phyloP scores from a whole-genome alignment of 2,888 invertebrate genomes.

The Apamea sordens region DNA sequence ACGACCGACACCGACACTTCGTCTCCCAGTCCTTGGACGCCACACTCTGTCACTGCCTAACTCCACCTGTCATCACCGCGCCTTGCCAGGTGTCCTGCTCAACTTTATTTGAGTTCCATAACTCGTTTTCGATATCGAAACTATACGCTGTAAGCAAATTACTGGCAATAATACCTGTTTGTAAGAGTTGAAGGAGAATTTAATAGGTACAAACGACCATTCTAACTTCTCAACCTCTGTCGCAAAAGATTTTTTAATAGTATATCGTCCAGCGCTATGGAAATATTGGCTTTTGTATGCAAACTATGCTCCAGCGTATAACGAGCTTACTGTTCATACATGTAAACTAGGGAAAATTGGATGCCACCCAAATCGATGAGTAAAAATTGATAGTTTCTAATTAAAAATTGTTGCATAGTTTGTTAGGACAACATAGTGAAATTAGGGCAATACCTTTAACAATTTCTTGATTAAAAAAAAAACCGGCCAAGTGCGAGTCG shows the following conservation, averaged over 20 bases:
- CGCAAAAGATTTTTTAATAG: constrained; percentile 49
- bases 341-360: constrained; percentile 68
- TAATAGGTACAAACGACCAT: constrained; percentile 32
- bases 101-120: not conserved
- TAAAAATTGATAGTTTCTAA: constrained; percentile 22
- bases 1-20: too few species aligned
- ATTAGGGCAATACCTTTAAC: not conserved
- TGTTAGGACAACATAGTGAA: not conserved
- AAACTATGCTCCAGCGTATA: constrained; percentile 37
- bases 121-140: not conserved
- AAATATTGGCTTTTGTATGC: constrained; percentile 52
- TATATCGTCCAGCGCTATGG: not conserved
- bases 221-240: constrained; percentile 60
- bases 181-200: constrained; percentile 64
- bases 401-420: constrained; percentile 32
- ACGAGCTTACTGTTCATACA: constrained; percentile 66
- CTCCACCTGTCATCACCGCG: not conserved
- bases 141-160: constrained; percentile 59
- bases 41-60: not conserved
- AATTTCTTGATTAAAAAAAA: too few species aligned
- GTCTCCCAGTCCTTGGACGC: not conserved
- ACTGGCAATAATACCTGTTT: constrained; percentile 49
- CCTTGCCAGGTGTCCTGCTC: too few species aligned
- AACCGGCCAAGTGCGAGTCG: not conserved
- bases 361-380: constrained; percentile 70